Evolutionary conservation across 2,888 invertebrate species (phyloP).

Genomic region (Aelia acuminata): DNA sequence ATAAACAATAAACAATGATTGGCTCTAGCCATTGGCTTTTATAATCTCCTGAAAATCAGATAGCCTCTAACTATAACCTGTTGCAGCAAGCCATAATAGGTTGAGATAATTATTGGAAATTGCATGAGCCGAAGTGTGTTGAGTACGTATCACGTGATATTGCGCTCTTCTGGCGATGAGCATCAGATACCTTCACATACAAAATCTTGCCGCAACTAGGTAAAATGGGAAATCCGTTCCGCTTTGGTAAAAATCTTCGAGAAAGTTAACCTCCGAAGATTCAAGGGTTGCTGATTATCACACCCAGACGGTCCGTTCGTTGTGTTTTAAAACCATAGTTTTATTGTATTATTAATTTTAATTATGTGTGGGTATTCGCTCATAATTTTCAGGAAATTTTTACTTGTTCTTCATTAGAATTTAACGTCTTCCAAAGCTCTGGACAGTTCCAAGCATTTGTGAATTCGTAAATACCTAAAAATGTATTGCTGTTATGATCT

Average conservation of each 20-base stretch:
- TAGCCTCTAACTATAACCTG: not conserved
- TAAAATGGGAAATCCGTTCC: slow-evolving; percentile 2
- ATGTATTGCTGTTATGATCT: no score
- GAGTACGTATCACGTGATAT: not conserved
- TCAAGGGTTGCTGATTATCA: not conserved
- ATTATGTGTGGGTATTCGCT: no score
- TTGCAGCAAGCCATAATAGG: not conserved
- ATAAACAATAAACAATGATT: no score
- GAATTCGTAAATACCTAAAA: no score
- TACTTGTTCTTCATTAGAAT: no score
- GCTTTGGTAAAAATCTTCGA: not conserved
- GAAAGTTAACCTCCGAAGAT: not conserved
- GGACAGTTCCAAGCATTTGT: no score
- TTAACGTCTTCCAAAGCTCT: no score
- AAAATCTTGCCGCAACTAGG: not conserved
- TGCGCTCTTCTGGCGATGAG: not conserved
- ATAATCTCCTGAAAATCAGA: not conserved
- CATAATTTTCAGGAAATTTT: no score
- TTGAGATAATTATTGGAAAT: not conserved
- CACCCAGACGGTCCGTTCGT: not conserved
- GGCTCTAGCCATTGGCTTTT: no score
- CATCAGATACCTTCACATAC: not conserved
- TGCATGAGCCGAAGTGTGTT: not conserved
- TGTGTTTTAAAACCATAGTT: no score
- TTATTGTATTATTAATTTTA: no score